Conservation (phyloP, 2,113 vertebrate genomes). For the Xyliphius kryptos region DNA sequence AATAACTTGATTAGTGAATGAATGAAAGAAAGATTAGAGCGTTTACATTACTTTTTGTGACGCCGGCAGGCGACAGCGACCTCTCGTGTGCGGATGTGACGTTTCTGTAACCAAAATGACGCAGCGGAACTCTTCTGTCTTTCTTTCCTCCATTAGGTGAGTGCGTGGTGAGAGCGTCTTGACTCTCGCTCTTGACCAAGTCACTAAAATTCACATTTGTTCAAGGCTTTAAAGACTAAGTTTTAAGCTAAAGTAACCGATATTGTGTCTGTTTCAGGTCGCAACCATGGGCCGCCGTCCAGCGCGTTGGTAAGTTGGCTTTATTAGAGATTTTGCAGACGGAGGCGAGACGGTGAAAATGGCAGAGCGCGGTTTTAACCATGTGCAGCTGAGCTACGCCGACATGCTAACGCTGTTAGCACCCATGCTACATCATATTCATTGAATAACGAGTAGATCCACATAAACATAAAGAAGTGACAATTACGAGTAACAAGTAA, state of each 20-base stretch:
- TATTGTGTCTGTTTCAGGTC: conserved; percentile 51
- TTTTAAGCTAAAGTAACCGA: neutral
- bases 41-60: no score
- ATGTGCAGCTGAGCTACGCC: conserved; percentile 45
- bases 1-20: no score
- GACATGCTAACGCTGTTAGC: neutral
- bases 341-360: conserved; percentile 49
- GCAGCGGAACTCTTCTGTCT: conserved; percentile 51
- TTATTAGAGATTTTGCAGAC: neutral
- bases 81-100: conserved; percentile 36
- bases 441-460: no score
- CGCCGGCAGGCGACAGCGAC: no score
- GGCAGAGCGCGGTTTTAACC: conserved; percentile 56
- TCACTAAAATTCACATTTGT: neutral
- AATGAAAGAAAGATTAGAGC: no score
- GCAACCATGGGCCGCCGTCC: conserved; percentile 73
- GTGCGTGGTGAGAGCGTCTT: conserved; percentile 52
- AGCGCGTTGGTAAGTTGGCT: conserved; percentile 67
- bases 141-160: conserved; percentile 77
- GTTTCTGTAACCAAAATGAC: conserved; percentile 41
- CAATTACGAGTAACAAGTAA: no score
- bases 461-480: no score
- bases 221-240: fast-evolving
- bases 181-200: conserved; percentile 28
- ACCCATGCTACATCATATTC: no score